A percentile compares a stretch with the other conserved stretches of the same genome.
Conservation (phyloP, 2,797 vertebrate genomes). For the Sebastes steindachneri region DNA sequence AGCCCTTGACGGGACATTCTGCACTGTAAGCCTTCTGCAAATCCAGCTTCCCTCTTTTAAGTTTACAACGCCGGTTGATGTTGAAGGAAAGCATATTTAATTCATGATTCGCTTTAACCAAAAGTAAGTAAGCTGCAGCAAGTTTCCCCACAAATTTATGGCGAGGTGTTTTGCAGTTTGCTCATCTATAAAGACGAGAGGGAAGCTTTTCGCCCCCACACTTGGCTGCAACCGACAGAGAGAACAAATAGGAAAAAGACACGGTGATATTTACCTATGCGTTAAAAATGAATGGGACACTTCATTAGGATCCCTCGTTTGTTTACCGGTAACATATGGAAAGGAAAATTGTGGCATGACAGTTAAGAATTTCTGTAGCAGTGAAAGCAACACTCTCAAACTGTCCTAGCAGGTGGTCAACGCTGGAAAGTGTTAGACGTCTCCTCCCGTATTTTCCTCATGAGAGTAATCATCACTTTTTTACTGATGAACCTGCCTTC, state of each 20-base stretch:
- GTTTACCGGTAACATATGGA: conserved; percentile 64
- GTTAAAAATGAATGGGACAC: conserved; percentile 68
- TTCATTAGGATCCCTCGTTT: conserved; percentile 61
- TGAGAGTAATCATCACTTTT: conserved; percentile 56
- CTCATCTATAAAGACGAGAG: conserved; percentile 40
- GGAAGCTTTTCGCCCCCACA: conserved; percentile 37
- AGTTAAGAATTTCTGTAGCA: conserved; percentile 45
- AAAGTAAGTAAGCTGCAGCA: conserved; percentile 55
- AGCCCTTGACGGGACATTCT: conserved; percentile 45
- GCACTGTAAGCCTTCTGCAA: conserved; percentile 59
- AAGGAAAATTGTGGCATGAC: conserved; percentile 63
- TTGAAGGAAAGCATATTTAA: conserved; percentile 70
- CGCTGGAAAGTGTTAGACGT: conserved; percentile 60
- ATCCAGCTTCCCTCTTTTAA: conserved; percentile 66
- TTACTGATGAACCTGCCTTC: conserved; percentile 18
- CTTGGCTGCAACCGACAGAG: conserved; percentile 48
- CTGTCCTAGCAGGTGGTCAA: conserved; percentile 61
- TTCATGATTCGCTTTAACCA: conserved; percentile 65
- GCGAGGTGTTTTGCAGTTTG: conserved; percentile 48
- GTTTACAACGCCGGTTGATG: conserved; percentile 41
- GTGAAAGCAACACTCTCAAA: conserved; percentile 56
- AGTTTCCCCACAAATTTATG: conserved; percentile 47
- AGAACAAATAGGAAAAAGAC: conserved; percentile 72
- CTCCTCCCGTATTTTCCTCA: conserved; percentile 51
- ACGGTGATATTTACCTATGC: conserved; percentile 68